Evolutionary conservation across 2,797 vertebrate genomes (phyloP), one percentile per base, ranked within the genome.

Genomic region (Micropoecilia bifurca): DNA sequence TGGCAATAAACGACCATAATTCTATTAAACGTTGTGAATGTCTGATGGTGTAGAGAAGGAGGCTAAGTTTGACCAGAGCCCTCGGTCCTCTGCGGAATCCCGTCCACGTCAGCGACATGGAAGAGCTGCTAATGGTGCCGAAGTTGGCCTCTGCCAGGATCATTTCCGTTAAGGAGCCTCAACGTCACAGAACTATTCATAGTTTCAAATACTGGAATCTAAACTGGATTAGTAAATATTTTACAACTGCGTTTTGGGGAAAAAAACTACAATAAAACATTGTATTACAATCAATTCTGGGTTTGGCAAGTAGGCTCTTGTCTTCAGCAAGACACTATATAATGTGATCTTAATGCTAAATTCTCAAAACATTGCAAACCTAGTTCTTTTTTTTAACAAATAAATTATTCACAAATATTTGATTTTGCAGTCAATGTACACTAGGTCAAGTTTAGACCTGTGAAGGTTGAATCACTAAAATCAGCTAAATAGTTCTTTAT

Each of bases 51-150:
- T 16, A 36, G 7, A 46, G 18, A 25, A 53, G 72, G 13, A 14
- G 72, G 10, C 4, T 30, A 1, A 1, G 68, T n/a, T 14, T 30
- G 3, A 30, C 10, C 10, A 12, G 36, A 41, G 12, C 10, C 39
- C 9, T 20, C 36, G 1, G 36, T 39, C 25, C 68, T n/a, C 68
- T 16, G 41, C 25, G 41, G 28, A n/a, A 33, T 25, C 47, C 80
- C 20, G 90, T 96, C 96, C 96, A 96, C 96, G 96, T 96, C 95
- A 96, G 93, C 96, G 93, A 47, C 89, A 50, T 72, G 80, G 74
- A 78, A 75, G 81, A 30, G 59, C 30, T 33, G 8, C 53, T 55
- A 3, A 10, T 57, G n/a, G 25, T 12, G n/a, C 28, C 4, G 25
- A 57, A 57, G 53, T 30, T 30, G 18, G 30, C 9, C 30, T 61